Evolutionary conservation across 1,140 invertebrate species (phyloP), one percentile per base, ranked within the genome.

Genomic region (Acromyrmex charruanus): DNA sequence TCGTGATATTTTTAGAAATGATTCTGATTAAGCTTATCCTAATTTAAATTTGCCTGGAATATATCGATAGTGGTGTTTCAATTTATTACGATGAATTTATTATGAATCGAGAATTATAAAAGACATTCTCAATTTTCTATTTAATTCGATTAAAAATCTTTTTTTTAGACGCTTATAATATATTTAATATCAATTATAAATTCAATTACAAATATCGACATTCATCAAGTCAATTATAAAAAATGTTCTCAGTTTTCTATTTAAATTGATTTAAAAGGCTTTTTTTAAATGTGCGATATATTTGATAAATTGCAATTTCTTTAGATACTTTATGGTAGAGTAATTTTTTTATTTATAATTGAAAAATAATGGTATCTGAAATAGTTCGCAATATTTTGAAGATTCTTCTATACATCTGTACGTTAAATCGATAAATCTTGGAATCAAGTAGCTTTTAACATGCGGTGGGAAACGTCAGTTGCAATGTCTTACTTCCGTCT

Each of bases 401-500:
- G 0, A 2, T n/a, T 49, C 14, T 4, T 28, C 10, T 63, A 4
- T 0, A 21, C 21, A 21, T 1, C n/a, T 28, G 18, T 5, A 10
- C 7, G 31, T 21, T 5, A 77, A 63, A 44, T 77, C 74, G 55
- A 61, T 77, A 63, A 49, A 65, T 31, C 53, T 25, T 44, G 58
- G 10, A 21, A 55, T 81, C 63, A 31, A 21, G 3, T 21, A 35
- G 9, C 21, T 7, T 71, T 55, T 58, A 80, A 2, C 25, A 1
- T 35, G n/a, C 9, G 44, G 12, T 75, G 28, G 6, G 51, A 81
- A 71, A 35, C 25, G 65, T 44, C 49, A 69, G 14, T 28, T 21
- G 66, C 31, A 58, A 25, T 53, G 31, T 81, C 31, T 81, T 28
- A 71, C 21, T 58, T 58, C 31, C 65, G 21, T 61, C 3, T 25